Percentiles rank a stretch among this genome's conserved stretches.
Conservation (phyloP, 53 echinoderm and acorn worm species). For the Astropecten irregularis region DNA sequence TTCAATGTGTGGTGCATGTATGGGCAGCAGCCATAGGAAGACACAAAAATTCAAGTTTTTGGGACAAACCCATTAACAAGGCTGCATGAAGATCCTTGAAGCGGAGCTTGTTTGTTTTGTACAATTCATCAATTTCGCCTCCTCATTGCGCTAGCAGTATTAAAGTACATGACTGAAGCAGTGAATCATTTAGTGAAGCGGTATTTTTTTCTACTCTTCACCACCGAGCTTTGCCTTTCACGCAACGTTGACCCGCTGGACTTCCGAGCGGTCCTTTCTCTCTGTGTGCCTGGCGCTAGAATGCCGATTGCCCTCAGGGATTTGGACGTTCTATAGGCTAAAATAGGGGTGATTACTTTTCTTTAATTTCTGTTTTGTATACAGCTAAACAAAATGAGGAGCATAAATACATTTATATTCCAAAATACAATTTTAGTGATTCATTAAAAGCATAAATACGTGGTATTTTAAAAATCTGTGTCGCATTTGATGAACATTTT, state of each 20-base stretch:
- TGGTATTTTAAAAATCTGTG: no score
- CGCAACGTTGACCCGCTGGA: conserved; percentile 67
- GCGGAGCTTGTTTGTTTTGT: conserved; percentile 52
- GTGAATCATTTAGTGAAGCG: conserved; percentile 61
- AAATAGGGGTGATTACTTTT: conserved; percentile 26
- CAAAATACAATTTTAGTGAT: no score
- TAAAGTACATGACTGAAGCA: conserved; percentile 50
- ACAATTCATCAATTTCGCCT: conserved; percentile 58
- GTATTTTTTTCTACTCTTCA: conserved; percentile 40
- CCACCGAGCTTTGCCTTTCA: conserved; percentile 59
- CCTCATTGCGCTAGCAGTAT: conserved; percentile 43
- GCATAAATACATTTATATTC: background rate
- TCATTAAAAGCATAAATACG: no score
- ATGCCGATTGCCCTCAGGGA: conserved; percentile 59
- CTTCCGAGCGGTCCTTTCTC: conserved; percentile 69
- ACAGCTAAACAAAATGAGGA: background rate
- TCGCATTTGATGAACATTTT: no score
- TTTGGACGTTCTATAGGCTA: conserved; percentile 27
- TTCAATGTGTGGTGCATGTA: no score
- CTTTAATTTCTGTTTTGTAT: background rate
- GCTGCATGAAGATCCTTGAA: conserved; percentile 35
- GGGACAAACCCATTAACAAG: conserved; percentile 43
- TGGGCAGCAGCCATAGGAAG: background rate
- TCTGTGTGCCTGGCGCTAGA: conserved; percentile 61
- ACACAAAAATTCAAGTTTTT: background rate